Conservation (phyloP, 1,140 invertebrate species). For the Lethrus apterus region DNA sequence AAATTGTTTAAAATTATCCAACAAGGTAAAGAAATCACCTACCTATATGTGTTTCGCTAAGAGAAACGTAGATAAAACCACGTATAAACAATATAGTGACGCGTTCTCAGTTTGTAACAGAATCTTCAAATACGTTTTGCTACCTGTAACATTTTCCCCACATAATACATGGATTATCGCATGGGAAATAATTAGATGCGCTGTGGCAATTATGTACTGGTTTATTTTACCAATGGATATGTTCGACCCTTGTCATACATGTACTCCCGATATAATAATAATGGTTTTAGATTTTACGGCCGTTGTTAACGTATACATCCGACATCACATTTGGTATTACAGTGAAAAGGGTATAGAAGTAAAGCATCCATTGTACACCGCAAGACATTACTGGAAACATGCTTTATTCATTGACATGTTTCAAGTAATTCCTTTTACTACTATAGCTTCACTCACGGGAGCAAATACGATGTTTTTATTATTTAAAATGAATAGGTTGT, state of each 20-base stretch:
- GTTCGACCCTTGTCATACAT: background rate
- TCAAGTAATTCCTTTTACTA: conserved; percentile 14
- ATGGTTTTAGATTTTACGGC: conserved; percentile 11
- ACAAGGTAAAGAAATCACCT: background rate
- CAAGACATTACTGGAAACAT: conserved; percentile 15
- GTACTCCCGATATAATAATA: background rate
- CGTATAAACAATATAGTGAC: background rate
- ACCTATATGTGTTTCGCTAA: background rate
- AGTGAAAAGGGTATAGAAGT: conserved; percentile 18
- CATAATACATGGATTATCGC: background rate
- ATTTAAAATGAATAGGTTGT: background rate
- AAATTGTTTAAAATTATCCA: background rate
- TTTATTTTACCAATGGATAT: background rate
- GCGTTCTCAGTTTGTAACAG: no score
- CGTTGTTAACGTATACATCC: conserved; percentile 19
- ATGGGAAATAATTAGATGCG: background rate
- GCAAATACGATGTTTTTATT: background rate
- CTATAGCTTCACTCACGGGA: background rate
- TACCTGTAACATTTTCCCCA: no score
- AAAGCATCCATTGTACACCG: conserved; percentile 16
- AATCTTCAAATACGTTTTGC: no score
- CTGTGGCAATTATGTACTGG: background rate
- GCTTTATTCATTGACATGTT: conserved; percentile 15
- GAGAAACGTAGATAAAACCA: background rate
- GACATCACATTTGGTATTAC: conserved; percentile 19